These are phyloP conservation scores for Timandra comae DNA, from an alignment of 2,888 invertebrate genomes.

Conservation along the genomic window DNA sequence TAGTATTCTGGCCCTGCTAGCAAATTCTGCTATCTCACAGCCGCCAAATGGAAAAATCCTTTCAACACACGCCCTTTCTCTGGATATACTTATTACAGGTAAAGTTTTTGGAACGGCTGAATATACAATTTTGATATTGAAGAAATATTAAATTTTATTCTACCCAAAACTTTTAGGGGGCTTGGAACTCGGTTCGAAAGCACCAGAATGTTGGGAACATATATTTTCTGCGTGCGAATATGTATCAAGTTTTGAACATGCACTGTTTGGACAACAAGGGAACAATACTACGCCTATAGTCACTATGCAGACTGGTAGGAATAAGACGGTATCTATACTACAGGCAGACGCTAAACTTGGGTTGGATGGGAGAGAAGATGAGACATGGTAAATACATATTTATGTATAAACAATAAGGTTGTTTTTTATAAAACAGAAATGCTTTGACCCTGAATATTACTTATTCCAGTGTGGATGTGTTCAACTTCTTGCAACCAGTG, in stretches of 20 bases:
- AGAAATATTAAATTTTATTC: too few relatives aligned
- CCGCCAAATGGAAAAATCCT: constrained; percentile 85
- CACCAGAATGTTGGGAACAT: constrained; percentile 96
- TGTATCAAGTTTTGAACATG: constrained; percentile 93
- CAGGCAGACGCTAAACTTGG: constrained; percentile 77
- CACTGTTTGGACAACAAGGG: constrained; percentile 89
- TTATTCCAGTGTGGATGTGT: constrained; percentile 84
- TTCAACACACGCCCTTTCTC: constrained; percentile 92
- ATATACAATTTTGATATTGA: too few relatives aligned
- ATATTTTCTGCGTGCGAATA: constrained; percentile 96
- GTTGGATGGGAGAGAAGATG: constrained; percentile 78
- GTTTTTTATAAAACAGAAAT: not conserved
- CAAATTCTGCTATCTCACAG: constrained; percentile 92
- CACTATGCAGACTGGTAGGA: constrained; percentile 80
- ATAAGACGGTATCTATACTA: constrained; percentile 78
- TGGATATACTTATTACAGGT: constrained; percentile 91
- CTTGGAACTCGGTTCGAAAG: constrained; percentile 93
- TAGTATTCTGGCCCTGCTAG: constrained; percentile 89
- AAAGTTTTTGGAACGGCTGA: too few relatives aligned
- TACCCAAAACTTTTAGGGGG: constrained; percentile 81
- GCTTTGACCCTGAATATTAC: not conserved
- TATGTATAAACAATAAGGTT: too few relatives aligned
- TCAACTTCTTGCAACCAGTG: constrained; percentile 86
- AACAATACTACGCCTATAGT: constrained; percentile 80
- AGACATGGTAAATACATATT: constrained; percentile 87